A percentile compares a stretch with the other conserved stretches of the same genome.
Evolutionary conservation across 2,888 invertebrate species (phyloP).

Genomic region (Priocnemis perturbator): DNA sequence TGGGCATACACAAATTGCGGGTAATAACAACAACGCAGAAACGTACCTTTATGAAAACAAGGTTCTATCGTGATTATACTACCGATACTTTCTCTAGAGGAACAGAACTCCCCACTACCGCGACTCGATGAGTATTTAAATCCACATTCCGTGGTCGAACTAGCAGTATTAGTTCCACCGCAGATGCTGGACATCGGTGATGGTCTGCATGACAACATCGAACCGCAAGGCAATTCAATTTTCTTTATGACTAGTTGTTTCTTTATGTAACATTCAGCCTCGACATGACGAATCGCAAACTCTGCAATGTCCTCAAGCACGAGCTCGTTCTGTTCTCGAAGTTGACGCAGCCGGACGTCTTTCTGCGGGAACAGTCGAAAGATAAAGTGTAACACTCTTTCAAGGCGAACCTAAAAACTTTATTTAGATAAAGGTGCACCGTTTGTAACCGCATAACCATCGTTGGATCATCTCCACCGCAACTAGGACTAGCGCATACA

Average conservation of each 20-base stretch:
- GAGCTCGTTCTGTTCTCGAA: conserved; percentile 79
- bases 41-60: conserved; percentile 43
- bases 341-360: conserved; percentile 78
- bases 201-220: conserved; percentile 52
- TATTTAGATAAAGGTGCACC: too few relatives aligned
- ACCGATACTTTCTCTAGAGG: conserved; percentile 59
- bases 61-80: conserved; percentile 58
- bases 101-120: conserved; percentile 31
- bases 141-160: conserved; percentile 7
- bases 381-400: too few relatives aligned
- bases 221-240: conserved; percentile 65
- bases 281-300: conserved; percentile 74
- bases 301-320: conserved; percentile 78
- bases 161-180: conserved; percentile 40
- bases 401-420: too few relatives aligned
- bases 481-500: conserved; percentile 55
- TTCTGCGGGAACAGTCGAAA: conserved; percentile 70
- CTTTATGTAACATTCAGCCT: conserved; percentile 73
- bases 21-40: too few relatives aligned
- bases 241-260: conserved; percentile 69
- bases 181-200: conserved; percentile 56
- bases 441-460: too few relatives aligned
- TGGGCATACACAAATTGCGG: too few relatives aligned
- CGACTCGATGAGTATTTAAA: conserved; percentile 42
- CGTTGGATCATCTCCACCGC: conserved; percentile 12